Evolutionary conservation across 2,888 invertebrate species (phyloP).

Genomic region (Fissipunctia ypsillon): DNA sequence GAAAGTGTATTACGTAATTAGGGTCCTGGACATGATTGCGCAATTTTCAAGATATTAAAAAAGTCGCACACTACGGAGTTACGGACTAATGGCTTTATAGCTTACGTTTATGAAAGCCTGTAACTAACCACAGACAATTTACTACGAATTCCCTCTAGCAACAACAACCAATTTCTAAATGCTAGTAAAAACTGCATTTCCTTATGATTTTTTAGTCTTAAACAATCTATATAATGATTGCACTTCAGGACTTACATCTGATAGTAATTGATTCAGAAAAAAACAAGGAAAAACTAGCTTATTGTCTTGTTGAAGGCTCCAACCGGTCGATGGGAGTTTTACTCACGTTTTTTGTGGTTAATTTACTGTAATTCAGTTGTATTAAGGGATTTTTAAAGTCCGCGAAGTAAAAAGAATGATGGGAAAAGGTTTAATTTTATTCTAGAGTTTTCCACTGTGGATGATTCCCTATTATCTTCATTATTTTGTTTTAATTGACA

Average conservation of each 20-base stretch:
- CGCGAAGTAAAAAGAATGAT: neutral
- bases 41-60: no score
- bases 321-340: conserved; percentile 49
- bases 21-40: no score
- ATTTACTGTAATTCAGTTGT: conserved; percentile 23
- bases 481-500: neutral
- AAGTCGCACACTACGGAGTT: no score
- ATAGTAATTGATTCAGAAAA: conserved; percentile 44
- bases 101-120: neutral
- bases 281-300: conserved; percentile 49
- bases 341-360: conserved; percentile 19
- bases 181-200: conserved; percentile 40
- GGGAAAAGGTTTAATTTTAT: neutral
- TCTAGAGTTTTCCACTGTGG: neutral
- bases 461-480: neutral
- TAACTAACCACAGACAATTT: neutral
- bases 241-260: conserved; percentile 14
- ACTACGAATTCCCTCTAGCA: neutral
- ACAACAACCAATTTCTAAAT: conserved; percentile 23
- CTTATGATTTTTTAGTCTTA: conserved; percentile 34
- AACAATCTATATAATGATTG: conserved; percentile 34
- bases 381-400: conserved; percentile 2
- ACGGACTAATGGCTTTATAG: no score
- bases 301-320: conserved; percentile 43
- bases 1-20: no score